phyloP scores from a whole-genome alignment of 2,113 vertebrate species.

The Cyprinodon variegatus region DNA sequence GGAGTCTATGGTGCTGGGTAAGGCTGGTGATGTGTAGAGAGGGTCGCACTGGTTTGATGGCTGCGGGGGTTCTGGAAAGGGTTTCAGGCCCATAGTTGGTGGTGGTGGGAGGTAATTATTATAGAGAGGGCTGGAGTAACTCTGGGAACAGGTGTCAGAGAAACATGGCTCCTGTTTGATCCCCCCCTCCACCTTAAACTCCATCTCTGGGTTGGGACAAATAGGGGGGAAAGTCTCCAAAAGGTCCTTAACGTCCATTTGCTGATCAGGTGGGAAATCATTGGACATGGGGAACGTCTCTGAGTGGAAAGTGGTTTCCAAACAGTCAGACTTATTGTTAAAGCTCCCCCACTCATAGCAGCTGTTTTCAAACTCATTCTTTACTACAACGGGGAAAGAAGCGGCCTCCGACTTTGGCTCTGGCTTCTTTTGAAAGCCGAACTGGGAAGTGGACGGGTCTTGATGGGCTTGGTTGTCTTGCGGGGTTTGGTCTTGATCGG shows the following conservation, averaged over 20 bases:
- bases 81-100: slow-evolving; percentile 78
- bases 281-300: slow-evolving; percentile 83
- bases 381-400: slow-evolving; percentile 85
- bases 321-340: slow-evolving; percentile 77
- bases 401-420: slow-evolving; percentile 87
- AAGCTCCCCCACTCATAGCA: slow-evolving; percentile 89
- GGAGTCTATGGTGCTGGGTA: slow-evolving; percentile 76
- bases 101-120: slow-evolving; percentile 75
- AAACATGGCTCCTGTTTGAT: slow-evolving; percentile 83
- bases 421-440: slow-evolving; percentile 76
- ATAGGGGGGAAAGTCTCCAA: slow-evolving; percentile 80
- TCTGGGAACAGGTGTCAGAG: slow-evolving; percentile 79
- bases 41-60: slow-evolving; percentile 75
- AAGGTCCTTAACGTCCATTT: slow-evolving; percentile 84
- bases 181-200: slow-evolving; percentile 81
- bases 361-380: slow-evolving; percentile 85
- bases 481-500: slow-evolving; percentile 9
- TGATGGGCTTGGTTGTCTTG: slow-evolving; percentile 73
- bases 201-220: slow-evolving; percentile 78
- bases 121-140: slow-evolving; percentile 75
- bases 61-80: slow-evolving; percentile 74
- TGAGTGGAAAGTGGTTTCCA: slow-evolving; percentile 80
- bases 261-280: slow-evolving; percentile 80
- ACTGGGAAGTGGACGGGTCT: slow-evolving; percentile 70
- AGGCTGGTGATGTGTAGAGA: slow-evolving; percentile 80